A percentile compares a stretch with the other conserved stretches of the same genome.
Conservation (phyloP, 2,113 vertebrate species). For the Heloderma charlesbogerti region DNA sequence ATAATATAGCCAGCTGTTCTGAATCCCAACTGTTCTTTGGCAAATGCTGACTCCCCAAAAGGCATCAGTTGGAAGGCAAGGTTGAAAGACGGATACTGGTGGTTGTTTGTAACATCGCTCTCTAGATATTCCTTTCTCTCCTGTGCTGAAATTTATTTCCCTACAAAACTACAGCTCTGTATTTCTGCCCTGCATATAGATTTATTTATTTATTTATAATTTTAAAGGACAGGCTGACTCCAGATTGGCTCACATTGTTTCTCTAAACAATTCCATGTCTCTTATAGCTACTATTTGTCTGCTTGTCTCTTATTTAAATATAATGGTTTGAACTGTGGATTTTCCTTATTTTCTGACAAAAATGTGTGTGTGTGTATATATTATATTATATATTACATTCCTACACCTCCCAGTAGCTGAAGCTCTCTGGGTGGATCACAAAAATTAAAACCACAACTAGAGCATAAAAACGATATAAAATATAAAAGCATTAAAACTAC, state of each 20-base stretch:
- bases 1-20: constrained; percentile 49
- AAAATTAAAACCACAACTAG: too few relatives aligned
- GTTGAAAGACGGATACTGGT: constrained; percentile 7
- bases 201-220: not conserved
- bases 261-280: not conserved
- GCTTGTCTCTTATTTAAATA: not conserved
- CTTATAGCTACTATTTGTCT: not conserved
- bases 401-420: too few relatives aligned
- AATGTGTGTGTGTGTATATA: not conserved
- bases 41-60: constrained; percentile 37
- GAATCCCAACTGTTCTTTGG: constrained; percentile 41
- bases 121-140: not conserved
- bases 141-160: constrained; percentile 13
- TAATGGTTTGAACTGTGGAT: not conserved
- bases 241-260: not conserved
- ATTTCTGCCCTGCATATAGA: not conserved
- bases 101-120: constrained; percentile 2
- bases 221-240: not conserved
- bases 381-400: too few relatives aligned
- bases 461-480: too few relatives aligned
- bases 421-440: too few relatives aligned
- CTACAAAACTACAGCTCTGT: constrained; percentile 15
- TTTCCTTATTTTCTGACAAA: constrained; percentile 6
- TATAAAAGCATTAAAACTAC: too few relatives aligned
- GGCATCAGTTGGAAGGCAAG: not conserved